Conservation (phyloP, 2,888 invertebrate genomes). For the Apeira syringaria region DNA sequence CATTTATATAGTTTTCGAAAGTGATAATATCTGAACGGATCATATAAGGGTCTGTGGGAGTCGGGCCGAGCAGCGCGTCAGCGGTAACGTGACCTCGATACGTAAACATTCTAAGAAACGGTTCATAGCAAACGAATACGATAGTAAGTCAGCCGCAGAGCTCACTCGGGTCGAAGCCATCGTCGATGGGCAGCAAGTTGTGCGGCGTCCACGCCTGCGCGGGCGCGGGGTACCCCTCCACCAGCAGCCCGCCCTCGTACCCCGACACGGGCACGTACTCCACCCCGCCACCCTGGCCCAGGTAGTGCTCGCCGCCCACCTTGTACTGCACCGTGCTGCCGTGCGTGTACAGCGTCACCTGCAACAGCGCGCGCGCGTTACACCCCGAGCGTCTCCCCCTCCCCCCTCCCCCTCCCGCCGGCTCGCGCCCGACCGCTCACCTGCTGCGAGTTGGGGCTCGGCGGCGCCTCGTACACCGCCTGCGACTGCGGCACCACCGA, state of each 20-base stretch:
- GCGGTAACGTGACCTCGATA: too few relatives aligned
- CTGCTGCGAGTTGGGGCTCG: constrained; percentile 84
- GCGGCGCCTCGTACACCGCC: constrained; percentile 79
- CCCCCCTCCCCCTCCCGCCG: neutral
- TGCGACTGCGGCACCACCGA: constrained; percentile 70
- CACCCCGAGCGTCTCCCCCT: too few relatives aligned
- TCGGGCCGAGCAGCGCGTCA: too few relatives aligned
- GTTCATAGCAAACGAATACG: too few relatives aligned
- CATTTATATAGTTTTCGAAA: too few relatives aligned
- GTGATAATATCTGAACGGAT: too few relatives aligned
- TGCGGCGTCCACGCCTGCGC: constrained; percentile 74
- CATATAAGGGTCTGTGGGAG: too few relatives aligned
- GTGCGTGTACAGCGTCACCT: constrained; percentile 84
- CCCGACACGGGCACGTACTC: constrained; percentile 76
- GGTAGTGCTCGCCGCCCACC: constrained; percentile 72
- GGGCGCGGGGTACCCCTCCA: constrained; percentile 67
- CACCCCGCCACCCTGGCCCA: constrained; percentile 62
- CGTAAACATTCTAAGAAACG: too few relatives aligned
- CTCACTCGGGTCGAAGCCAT: constrained; percentile 76
- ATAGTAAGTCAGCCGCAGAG: constrained; percentile 17
- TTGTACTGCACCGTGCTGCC: constrained; percentile 83
- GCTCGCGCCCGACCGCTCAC: constrained; percentile 38
- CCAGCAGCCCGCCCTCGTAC: constrained; percentile 73
- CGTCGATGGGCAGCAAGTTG: constrained; percentile 72
- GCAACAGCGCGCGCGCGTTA: too few relatives aligned